Percentiles rank a stretch among this genome's conserved stretches.
phyloP scores from a whole-genome alignment of 2,888 invertebrate genomes.

The Erebia epiphron region DNA sequence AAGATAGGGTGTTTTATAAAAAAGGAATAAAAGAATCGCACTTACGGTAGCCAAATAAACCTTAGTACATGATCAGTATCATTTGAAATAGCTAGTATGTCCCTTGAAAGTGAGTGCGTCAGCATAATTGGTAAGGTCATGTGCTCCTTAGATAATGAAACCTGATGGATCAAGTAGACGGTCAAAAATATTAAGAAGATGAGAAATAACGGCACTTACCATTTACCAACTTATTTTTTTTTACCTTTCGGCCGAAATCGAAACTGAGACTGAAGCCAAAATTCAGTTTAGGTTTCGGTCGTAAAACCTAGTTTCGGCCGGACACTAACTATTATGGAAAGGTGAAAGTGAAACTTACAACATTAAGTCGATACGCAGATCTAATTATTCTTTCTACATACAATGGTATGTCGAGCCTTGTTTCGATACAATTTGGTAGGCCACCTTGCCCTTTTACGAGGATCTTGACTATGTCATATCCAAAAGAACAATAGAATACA shows the following conservation, averaged over 20 bases:
- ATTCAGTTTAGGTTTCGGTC: too few relatives aligned
- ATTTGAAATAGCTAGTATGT: conserved; percentile 69
- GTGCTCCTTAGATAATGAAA: conserved; percentile 70
- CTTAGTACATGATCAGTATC: conserved; percentile 68
- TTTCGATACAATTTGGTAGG: conserved; percentile 70
- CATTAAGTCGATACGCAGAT: conserved; percentile 56
- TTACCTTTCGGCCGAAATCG: too few relatives aligned
- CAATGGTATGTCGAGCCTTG: conserved; percentile 67
- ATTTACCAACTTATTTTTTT: background rate
- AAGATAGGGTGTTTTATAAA: background rate
- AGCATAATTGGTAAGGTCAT: conserved; percentile 66
- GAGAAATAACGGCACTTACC: too few relatives aligned
- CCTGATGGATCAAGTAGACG: conserved; percentile 49
- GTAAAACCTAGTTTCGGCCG: too few relatives aligned
- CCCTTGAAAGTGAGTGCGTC: conserved; percentile 70
- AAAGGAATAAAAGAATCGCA: conserved; percentile 29
- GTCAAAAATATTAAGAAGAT: background rate
- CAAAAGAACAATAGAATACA: conserved; percentile 67
- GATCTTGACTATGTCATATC: conserved; percentile 69
- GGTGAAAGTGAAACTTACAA: conserved; percentile 51
- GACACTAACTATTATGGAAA: background rate
- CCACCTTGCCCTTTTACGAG: conserved; percentile 72
- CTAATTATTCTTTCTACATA: conserved; percentile 63
- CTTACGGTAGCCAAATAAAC: conserved; percentile 79
- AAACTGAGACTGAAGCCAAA: too few relatives aligned